Evolutionary conservation across 2,888 invertebrate genomes (phyloP), one percentile per base, ranked within the genome.

Genomic region (Euspilapteryx auroguttella): DNA sequence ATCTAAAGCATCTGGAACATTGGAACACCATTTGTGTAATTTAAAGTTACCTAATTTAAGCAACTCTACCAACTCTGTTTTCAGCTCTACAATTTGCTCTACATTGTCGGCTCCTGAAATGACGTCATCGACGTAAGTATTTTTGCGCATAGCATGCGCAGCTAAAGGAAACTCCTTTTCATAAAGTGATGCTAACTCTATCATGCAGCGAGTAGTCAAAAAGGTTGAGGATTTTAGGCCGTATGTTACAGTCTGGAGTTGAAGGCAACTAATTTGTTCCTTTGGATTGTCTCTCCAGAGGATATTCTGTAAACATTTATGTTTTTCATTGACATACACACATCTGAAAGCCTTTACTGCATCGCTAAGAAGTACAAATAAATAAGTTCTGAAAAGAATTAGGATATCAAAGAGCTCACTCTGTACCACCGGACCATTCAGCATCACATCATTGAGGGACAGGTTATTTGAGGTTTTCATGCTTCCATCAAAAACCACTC

Each of bases 191-290:
- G n/a, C n/a, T n/a, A n/a, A n/a, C n/a, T n/a, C n/a, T n/a, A n/a
- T n/a, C n/a, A n/a, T n/a, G n/a, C n/a, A n/a, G n/a, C n/a, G n/a
- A n/a, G n/a, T n/a, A n/a, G n/a, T 2, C 10, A 25, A 25, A 25
- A 25, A 25, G 7, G 25, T 14, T n/a, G 25, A 25, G 4, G 25
- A 12, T 13, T 25, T 25, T 12, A 13, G 25, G 9, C 25, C 25
- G 13, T 25, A 25, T 2, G 25, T 25, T 2, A 23, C 10, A 7
- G 23, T 23, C 23, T 23, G 23, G 6, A 23, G 11, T 11, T 23
- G 23, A n/a, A 23, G 11, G 11, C 23, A 23, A 11, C 23, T 23
- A 11, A 23, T 10, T 7, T n/a, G 23, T 23, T 2, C 11, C 6
- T 6, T 10, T 7, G 23, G 23, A 23, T 23, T 6, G 11, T 23